These are phyloP conservation scores for Matsumurasca onukii DNA, from an alignment of 1,140 invertebrate species.

Conservation along the genomic window DNA sequence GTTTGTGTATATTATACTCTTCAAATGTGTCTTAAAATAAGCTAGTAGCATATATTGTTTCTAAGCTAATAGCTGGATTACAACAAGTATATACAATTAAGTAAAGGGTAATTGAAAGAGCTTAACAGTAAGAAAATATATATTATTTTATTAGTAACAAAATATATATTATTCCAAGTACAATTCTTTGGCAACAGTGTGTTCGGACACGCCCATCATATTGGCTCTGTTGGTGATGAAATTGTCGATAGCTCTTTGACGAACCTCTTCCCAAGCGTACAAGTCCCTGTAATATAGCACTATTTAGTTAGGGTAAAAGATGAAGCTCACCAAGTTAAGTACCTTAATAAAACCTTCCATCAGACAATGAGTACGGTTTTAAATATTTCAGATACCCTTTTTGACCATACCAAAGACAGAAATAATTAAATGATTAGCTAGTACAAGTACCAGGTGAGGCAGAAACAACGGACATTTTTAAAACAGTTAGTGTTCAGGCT, in stretches of 20 bases:
- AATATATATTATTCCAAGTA: slow-evolving; percentile 49
- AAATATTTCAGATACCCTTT: neutral
- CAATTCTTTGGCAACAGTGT: slow-evolving; percentile 75
- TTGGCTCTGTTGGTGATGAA: slow-evolving; percentile 66
- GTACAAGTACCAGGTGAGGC: neutral
- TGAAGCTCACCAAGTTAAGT: neutral
- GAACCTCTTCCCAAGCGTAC: slow-evolving; percentile 73
- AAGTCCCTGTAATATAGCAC: slow-evolving; percentile 61
- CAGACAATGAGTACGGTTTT: neutral
- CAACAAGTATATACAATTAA: too few species aligned
- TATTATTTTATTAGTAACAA: too few species aligned
- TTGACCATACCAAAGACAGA: neutral
- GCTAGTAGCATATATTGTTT: too few species aligned
- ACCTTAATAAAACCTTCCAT: neutral
- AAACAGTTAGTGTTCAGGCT: too few species aligned
- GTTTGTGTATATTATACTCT: too few species aligned
- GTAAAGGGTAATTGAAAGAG: too few species aligned
- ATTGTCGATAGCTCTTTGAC: slow-evolving; percentile 67
- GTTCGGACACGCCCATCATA: slow-evolving; percentile 82
- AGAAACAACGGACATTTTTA: neutral
- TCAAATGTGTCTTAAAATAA: too few species aligned
- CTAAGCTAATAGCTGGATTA: too few species aligned
- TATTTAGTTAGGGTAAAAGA: neutral
- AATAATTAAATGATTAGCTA: neutral
- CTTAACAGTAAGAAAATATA: too few species aligned